Percentiles rank a stretch among this genome's conserved stretches.
phyloP scores from a whole-genome alignment of 2,113 vertebrate genomes.

The Nyctereutes procyonoides region DNA sequence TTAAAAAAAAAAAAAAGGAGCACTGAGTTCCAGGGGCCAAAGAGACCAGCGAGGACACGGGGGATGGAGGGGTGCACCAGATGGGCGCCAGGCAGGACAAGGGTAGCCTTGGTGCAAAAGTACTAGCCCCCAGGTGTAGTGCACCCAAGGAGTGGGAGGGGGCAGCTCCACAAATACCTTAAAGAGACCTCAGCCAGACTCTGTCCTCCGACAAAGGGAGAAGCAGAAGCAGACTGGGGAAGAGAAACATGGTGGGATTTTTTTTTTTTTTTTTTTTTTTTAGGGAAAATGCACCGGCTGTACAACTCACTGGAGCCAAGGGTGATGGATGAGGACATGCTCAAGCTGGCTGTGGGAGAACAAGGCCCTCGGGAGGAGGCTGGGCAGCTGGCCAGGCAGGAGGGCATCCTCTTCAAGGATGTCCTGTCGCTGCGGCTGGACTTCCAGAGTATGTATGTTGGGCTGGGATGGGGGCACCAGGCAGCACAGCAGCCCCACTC shows the following conservation, averaged over 20 bases:
- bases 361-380: constrained; percentile 85
- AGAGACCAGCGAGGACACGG: neutral
- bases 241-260: neutral
- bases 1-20: no score
- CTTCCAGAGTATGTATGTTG: constrained; percentile 89
- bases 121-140: no score
- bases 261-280: neutral
- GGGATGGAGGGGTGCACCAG: neutral
- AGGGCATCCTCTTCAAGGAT: constrained; percentile 86
- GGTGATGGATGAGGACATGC: constrained; percentile 89
- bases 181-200: neutral
- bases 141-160: neutral
- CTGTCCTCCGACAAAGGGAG: neutral
- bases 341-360: constrained; percentile 88
- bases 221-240: neutral
- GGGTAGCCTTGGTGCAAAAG: neutral
- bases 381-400: constrained; percentile 79
- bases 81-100: neutral
- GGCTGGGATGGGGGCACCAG: neutral
- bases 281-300: constrained; percentile 83
- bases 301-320: constrained; percentile 82
- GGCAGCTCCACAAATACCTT: neutral
- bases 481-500: neutral
- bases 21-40: neutral
- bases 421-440: constrained; percentile 89